Evolutionary conservation across 1,140 invertebrate species (phyloP).

Genomic region (Papilio polyxenes): DNA sequence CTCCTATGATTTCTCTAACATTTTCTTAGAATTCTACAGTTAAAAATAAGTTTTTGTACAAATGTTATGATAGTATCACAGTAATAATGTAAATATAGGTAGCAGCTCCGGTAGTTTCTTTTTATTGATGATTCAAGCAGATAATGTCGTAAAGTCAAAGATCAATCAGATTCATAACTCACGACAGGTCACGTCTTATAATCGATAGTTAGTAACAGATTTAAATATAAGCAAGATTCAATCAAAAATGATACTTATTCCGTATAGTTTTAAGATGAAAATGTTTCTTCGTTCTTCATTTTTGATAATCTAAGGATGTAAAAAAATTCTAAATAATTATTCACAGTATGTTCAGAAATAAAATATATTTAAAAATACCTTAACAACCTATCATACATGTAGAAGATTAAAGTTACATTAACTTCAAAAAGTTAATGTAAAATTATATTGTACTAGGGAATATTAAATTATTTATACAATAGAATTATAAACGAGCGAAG

Average conservation of each 20-base stretch:
- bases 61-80: too few relatives aligned
- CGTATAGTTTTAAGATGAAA: too few relatives aligned
- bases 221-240: not conserved
- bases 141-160: not conserved
- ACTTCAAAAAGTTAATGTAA: not conserved
- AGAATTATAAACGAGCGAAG: not conserved
- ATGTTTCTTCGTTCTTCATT: too few relatives aligned
- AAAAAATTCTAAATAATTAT: not conserved
- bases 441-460: not conserved
- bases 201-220: not conserved
- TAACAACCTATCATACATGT: not conserved
- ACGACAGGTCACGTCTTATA: not conserved
- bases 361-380: not conserved
- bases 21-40: too few relatives aligned
- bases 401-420: not conserved
- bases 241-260: not conserved
- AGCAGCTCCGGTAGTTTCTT: not conserved
- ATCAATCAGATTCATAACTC: not conserved
- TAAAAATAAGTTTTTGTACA: too few relatives aligned
- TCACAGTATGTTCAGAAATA: too few relatives aligned
- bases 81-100: not conserved
- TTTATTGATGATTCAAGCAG: not conserved
- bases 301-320: too few relatives aligned
- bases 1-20: too few relatives aligned
- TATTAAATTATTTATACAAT: not conserved